Percentiles rank a stretch among this genome's conserved stretches.
phyloP scores from a whole-genome alignment of 2,888 invertebrate species.

The Nymphalis urticae region DNA sequence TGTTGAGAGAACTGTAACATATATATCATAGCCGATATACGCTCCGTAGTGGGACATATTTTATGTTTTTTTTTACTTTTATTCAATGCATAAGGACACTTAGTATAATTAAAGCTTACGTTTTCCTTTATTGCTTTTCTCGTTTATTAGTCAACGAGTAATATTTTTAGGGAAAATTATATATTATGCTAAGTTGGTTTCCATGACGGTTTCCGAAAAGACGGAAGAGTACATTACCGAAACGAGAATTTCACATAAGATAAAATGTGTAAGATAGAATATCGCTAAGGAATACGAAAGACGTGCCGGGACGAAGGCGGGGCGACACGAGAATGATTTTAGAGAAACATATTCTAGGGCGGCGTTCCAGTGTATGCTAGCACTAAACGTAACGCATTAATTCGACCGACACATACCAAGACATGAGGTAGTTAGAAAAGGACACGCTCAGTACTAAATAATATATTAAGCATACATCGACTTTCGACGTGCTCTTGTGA shows the following conservation, averaged over 20 bases:
- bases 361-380: neutral
- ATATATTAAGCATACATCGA: too few relatives aligned
- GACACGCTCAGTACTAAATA: too few relatives aligned
- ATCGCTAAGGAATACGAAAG: conserved; percentile 14
- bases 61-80: too few relatives aligned
- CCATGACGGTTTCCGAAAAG: conserved; percentile 20
- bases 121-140: neutral
- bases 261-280: conserved; percentile 22
- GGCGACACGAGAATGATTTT: conserved; percentile 23
- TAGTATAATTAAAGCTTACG: neutral
- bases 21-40: too few relatives aligned
- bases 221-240: conserved; percentile 26
- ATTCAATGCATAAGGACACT: too few relatives aligned
- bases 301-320: conserved; percentile 7
- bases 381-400: neutral
- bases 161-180: neutral
- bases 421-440: too few relatives aligned
- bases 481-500: too few relatives aligned
- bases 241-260: conserved; percentile 27
- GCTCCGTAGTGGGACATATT: too few relatives aligned
- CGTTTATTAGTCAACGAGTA: neutral
- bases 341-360: conserved; percentile 8
- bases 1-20: too few relatives aligned
- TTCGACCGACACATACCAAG: too few relatives aligned
- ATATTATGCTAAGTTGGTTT: conserved; percentile 18